These are phyloP conservation scores for Periparus ater DNA, from an alignment of 2,797 vertebrate genomes.

Conservation along the genomic window DNA sequence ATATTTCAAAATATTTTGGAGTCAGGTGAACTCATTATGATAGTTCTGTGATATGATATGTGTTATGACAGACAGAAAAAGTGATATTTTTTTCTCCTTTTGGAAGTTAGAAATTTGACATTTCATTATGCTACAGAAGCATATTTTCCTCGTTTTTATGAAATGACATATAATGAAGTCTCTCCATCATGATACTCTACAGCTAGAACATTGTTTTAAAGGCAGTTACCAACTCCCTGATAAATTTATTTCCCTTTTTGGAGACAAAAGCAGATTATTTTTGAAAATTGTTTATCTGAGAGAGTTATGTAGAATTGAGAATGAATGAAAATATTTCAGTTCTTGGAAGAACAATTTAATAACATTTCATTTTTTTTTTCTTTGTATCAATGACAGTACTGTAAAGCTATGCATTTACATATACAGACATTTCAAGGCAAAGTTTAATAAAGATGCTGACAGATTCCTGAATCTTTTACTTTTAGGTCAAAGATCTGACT, in stretches of 20 bases:
- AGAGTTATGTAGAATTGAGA: neutral
- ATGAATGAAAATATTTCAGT: neutral
- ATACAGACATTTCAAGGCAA: neutral
- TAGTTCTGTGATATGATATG: neutral
- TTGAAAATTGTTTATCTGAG: neutral
- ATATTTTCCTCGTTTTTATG: neutral
- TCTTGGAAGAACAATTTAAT: neutral
- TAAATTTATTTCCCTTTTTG: neutral
- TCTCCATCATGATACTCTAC: neutral
- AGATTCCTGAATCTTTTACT: neutral
- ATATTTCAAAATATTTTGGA: neutral
- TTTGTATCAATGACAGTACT: neutral
- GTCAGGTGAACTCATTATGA: neutral
- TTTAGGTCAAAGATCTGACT: neutral
- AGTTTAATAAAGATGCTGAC: neutral
- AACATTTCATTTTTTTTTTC: neutral
- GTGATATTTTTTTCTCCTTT: neutral
- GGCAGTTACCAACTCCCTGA: neutral
- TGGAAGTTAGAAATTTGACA: neutral
- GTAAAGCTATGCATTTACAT: neutral
- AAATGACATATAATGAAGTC: neutral
- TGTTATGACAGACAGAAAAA: neutral
- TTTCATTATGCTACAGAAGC: neutral
- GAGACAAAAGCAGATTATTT: neutral
- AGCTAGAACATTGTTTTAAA: neutral